A percentile compares a stretch with the other conserved stretches of the same genome.
Conservation (phyloP, 2,888 invertebrate species). For the Sipunculus nudus region DNA sequence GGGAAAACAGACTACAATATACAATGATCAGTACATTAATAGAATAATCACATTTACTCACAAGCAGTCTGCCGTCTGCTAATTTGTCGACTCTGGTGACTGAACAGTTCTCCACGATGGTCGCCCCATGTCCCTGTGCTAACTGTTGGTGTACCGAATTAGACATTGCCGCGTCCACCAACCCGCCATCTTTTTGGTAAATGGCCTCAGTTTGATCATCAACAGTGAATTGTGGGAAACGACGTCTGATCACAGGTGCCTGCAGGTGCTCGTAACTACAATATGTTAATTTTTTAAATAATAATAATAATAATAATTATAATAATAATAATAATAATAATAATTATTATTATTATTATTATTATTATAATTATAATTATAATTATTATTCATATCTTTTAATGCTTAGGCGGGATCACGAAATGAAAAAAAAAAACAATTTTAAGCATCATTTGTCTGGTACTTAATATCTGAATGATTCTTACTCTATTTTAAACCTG, state of each 20-base stretch:
- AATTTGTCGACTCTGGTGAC: conserved; percentile 47
- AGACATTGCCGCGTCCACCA: conserved; percentile 60
- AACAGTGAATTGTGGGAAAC: conserved; percentile 53
- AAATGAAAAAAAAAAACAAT: no score
- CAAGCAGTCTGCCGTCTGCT: conserved; percentile 32
- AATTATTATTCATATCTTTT: no score
- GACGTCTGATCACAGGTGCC: conserved; percentile 40
- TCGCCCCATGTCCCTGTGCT: conserved; percentile 56
- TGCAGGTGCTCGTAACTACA: conserved; percentile 37
- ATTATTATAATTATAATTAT: conserved; percentile 17
- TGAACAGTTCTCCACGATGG: conserved; percentile 53
- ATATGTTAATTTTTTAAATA: conserved; percentile 1
- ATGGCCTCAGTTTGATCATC: conserved; percentile 45
- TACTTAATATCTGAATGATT: no score
- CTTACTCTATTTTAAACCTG: conserved; percentile 47
- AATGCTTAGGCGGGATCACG: no score
- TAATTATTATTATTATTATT: conserved; percentile 21
- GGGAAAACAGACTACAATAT: no score
- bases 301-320: conserved; percentile 8
- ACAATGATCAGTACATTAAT: no score
- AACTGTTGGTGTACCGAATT: conserved; percentile 61
- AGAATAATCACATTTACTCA: no score
- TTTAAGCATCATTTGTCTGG: conserved; percentile 4
- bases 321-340: conserved; percentile 13
- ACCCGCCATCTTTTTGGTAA: conserved; percentile 58